Percentiles rank a stretch among this genome's conserved stretches.
These are phyloP conservation scores for Drosophila suzukii DNA, from an alignment of 1,140 invertebrate genomes.

Conservation along the genomic window DNA sequence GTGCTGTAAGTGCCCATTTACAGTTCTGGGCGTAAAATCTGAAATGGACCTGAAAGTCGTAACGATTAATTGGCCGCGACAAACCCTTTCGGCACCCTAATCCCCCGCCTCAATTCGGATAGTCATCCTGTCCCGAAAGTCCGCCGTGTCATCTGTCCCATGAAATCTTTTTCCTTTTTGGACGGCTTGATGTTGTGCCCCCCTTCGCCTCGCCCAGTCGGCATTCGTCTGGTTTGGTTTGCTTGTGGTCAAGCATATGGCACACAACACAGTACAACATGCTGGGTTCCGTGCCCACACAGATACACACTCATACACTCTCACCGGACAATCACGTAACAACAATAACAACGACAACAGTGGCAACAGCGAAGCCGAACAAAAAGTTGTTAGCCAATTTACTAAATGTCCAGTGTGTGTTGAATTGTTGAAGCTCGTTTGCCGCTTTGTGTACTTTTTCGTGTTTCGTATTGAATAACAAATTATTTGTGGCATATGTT, in stretches of 20 bases:
- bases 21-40: neutral
- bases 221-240: constrained; percentile 18
- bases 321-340: constrained; percentile 45
- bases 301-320: constrained; percentile 9
- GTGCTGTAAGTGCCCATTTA: neutral
- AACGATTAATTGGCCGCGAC: constrained; percentile 11
- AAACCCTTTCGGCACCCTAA: constrained; percentile 17
- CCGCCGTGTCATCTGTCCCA: constrained; percentile 21
- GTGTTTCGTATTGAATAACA: constrained; percentile 80
- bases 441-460: constrained; percentile 75
- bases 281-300: constrained; percentile 24
- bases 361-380: constrained; percentile 21
- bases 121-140: constrained; percentile 14
- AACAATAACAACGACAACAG: constrained; percentile 41
- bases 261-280: constrained; percentile 51
- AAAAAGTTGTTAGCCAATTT: constrained; percentile 81
- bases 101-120: constrained; percentile 5
- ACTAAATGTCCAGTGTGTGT: constrained; percentile 70
- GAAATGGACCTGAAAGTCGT: constrained; percentile 7
- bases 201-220: neutral
- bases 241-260: constrained; percentile 67
- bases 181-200: neutral
- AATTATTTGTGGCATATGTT: constrained; percentile 78
- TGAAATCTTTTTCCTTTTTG: constrained; percentile 35
- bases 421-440: constrained; percentile 64